phyloP scores from a whole-genome alignment of 1,140 invertebrate species.

The Mizuhopecten yessoensis region DNA sequence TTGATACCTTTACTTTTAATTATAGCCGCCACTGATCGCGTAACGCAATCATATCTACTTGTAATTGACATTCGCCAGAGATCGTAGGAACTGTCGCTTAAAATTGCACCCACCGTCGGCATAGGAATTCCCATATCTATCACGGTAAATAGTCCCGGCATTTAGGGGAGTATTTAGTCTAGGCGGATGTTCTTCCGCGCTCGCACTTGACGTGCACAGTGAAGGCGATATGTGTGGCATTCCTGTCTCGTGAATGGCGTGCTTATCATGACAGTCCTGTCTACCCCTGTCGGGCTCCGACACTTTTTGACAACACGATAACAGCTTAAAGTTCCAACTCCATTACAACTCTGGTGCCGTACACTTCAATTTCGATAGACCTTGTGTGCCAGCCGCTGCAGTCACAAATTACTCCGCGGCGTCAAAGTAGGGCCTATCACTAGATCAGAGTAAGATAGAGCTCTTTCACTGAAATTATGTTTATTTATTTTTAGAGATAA shows the following conservation, averaged over 20 bases:
- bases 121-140: background rate
- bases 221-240: slow-evolving; percentile 12
- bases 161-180: slow-evolving; percentile 33
- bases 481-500: slow-evolving; percentile 22
- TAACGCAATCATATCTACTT: background rate
- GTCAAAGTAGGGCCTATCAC: slow-evolving; percentile 16
- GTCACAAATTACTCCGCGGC: slow-evolving; percentile 31
- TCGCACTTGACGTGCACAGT: slow-evolving; percentile 7
- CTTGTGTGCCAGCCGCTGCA: background rate
- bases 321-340: slow-evolving; percentile 15
- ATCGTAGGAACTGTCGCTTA: slow-evolving; percentile 5
- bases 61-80: background rate
- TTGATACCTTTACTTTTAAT: slow-evolving; percentile 24
- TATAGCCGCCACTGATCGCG: background rate
- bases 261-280: slow-evolving; percentile 22
- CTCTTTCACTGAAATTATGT: slow-evolving; percentile 16
- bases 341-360: background rate
- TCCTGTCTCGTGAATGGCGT: background rate
- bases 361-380: slow-evolving; percentile 27
- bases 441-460: background rate
- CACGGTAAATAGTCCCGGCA: slow-evolving; percentile 29
- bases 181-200: slow-evolving; percentile 24
- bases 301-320: slow-evolving; percentile 38
- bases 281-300: slow-evolving; percentile 2
- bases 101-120: background rate